A percentile compares a stretch with the other conserved stretches of the same genome.
Evolutionary conservation across 2,113 vertebrate genomes (phyloP).

Genomic region (Passer domesticus): DNA sequence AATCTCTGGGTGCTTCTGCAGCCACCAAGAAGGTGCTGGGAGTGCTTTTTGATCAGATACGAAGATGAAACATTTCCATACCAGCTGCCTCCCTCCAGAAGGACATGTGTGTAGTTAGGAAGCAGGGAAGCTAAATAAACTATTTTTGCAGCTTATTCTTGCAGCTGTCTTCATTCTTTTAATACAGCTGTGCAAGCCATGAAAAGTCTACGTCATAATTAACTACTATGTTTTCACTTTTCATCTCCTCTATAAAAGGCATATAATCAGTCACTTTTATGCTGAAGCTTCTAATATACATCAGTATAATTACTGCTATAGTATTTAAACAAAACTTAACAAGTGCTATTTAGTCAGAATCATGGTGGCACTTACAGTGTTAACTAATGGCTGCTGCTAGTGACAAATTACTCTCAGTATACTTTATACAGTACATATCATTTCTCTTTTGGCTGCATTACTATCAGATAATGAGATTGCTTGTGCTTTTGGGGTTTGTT

Average conservation of each 20-base stretch:
- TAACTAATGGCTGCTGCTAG: background rate
- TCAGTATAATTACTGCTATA: background rate
- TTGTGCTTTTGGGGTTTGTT: background rate
- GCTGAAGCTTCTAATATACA: background rate
- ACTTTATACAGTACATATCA: background rate
- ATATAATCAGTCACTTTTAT: background rate
- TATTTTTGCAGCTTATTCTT: background rate
- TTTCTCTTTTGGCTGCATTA: background rate
- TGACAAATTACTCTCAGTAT: background rate
- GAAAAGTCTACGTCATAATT: background rate
- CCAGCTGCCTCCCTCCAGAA: background rate
- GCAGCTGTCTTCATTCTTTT: slow-evolving; percentile 28
- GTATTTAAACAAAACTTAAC: background rate
- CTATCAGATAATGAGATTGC: background rate
- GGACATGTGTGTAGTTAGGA: background rate
- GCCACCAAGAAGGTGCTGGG: background rate
- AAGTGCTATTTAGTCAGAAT: background rate
- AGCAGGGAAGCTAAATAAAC: slow-evolving; percentile 10
- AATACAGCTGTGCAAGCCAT: slow-evolving; percentile 6
- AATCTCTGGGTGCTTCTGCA: background rate
- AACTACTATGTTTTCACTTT: background rate
- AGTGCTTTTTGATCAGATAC: background rate
- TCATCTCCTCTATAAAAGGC: background rate
- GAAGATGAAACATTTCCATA: background rate
- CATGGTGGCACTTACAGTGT: background rate